Base-by-base conservation (phyloP, 2,888 invertebrate species). In the Mycalesis mineus region DNA sequence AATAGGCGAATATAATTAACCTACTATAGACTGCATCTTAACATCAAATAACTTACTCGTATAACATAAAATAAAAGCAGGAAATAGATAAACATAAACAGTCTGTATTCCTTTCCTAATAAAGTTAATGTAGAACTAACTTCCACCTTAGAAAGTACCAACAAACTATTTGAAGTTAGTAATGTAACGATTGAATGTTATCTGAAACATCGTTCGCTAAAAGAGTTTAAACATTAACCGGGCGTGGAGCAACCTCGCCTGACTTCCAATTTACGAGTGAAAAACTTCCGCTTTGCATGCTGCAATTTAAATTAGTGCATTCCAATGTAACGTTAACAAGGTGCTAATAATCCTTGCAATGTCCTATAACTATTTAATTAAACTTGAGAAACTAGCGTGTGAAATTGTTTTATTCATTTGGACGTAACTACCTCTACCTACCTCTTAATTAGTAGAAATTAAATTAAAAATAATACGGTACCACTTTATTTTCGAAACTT, bases 221-320 rank as follows among this genome's bases (percentile, higher is more conserved):
- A 45, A 48, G 48, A 48, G 48, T 48, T 48, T 48, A 48, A 48
- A 17, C 48, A 48, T 15, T 33, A 36, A 48, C 36, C 48, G 36
- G 48, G 36, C 31, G 45, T 48, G 40, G 33, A 15, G 17, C 39
- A 36, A 40, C 36, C 37, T 50, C 50, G 50, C 40, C 45, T 33
- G 11, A 33, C 31, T 45, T 22, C 40, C 40, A 58, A 55, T 55
- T 55, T 51, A 36, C 55, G 45, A 58, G 55, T 50, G 50, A 55
- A 58, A 58, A 58, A 50, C 45, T 58, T 45, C 48, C 36, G 39
- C 54, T 36, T 36, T 48, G 36, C 48, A 31, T n/a, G 48, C 15
- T 48, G 48, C 29, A 48, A 48, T 48, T 48, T 48, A 48, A 48
- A 48, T 48, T 48, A 48, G 14, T 36, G 48, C 48, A 48, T 48